Conservation (phyloP, 1,140 invertebrate species). For the Sinella curviseta region DNA sequence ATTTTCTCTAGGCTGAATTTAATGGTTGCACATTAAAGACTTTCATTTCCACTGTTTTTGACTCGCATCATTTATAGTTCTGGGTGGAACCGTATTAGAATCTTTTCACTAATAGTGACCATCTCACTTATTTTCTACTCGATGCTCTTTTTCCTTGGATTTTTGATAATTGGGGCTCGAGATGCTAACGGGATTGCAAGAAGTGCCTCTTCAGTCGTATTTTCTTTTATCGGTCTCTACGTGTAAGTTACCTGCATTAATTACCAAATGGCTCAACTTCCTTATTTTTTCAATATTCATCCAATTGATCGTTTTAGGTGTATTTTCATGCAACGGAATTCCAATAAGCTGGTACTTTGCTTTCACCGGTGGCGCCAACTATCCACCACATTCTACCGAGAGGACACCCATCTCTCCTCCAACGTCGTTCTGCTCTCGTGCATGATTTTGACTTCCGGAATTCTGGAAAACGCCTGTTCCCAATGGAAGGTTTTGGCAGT, state of each 20-base stretch:
- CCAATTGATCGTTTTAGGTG: slow-evolving; percentile 16
- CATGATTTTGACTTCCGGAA: slow-evolving; percentile 32
- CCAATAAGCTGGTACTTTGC: neutral
- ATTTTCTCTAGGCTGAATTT: too few species aligned
- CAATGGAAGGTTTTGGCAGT: neutral
- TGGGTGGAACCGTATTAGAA: neutral
- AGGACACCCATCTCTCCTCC: slow-evolving; percentile 18
- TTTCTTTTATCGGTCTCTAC: neutral
- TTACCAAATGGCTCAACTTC: neutral
- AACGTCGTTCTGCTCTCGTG: slow-evolving; percentile 34
- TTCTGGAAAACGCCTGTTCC: slow-evolving; percentile 35
- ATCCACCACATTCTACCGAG: neutral
- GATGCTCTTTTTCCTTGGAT: slow-evolving; percentile 10
- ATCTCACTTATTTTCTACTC: neutral
- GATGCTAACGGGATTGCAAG: slow-evolving; percentile 29
- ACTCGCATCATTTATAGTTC: neutral
- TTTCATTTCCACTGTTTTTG: slow-evolving; percentile 31
- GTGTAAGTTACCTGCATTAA: neutral
- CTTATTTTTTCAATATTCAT: neutral
- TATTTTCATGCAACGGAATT: slow-evolving; percentile 15
- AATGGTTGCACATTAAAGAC: neutral
- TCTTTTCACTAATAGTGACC: slow-evolving; percentile 11
- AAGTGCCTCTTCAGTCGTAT: slow-evolving; percentile 9
- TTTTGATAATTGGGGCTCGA: slow-evolving; percentile 21
- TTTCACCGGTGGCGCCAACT: slow-evolving; percentile 32